Evolutionary conservation across 2,888 invertebrate species (phyloP).

Genomic region (Cabera pusaria): DNA sequence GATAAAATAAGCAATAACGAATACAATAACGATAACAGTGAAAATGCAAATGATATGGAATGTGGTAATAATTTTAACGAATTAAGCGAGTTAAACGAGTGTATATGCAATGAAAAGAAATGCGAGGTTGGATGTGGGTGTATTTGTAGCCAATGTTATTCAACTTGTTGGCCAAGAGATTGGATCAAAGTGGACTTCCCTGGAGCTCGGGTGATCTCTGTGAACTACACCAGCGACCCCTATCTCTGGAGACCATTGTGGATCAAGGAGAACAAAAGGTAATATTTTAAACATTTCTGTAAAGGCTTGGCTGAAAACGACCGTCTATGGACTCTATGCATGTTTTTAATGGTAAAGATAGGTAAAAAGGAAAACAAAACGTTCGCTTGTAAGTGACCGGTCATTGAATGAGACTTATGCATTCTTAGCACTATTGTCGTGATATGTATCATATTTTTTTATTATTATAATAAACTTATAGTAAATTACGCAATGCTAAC

Average conservation of each 20-base stretch:
- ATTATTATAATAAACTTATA: too few relatives aligned
- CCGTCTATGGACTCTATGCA: too few relatives aligned
- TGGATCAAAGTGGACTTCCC: constrained; percentile 93
- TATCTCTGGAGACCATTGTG: constrained; percentile 90
- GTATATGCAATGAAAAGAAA: constrained; percentile 41
- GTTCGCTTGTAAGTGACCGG: too few relatives aligned
- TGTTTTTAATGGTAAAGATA: too few relatives aligned
- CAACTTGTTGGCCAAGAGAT: constrained; percentile 92
- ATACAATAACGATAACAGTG: constrained; percentile 4
- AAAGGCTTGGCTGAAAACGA: too few relatives aligned
- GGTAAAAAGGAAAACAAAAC: too few relatives aligned
- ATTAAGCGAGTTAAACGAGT: constrained; percentile 33
- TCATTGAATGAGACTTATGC: too few relatives aligned
- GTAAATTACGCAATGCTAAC: too few relatives aligned
- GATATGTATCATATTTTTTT: too few relatives aligned
- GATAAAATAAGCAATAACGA: too few relatives aligned
- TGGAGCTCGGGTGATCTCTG: constrained; percentile 88
- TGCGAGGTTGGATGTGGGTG: constrained; percentile 70
- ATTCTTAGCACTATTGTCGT: too few relatives aligned
- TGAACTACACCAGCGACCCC: constrained; percentile 92
- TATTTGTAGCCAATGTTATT: constrained; percentile 76
- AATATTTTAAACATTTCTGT: constrained; percentile 12
- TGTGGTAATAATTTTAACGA: constrained; percentile 29
- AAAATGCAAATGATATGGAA: constrained; percentile 22
- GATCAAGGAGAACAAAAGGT: constrained; percentile 86